Evolutionary conservation across 2,113 vertebrate genomes (phyloP), one percentile per base, ranked within the genome.

Genomic region (Corythornis vintsioides): DNA sequence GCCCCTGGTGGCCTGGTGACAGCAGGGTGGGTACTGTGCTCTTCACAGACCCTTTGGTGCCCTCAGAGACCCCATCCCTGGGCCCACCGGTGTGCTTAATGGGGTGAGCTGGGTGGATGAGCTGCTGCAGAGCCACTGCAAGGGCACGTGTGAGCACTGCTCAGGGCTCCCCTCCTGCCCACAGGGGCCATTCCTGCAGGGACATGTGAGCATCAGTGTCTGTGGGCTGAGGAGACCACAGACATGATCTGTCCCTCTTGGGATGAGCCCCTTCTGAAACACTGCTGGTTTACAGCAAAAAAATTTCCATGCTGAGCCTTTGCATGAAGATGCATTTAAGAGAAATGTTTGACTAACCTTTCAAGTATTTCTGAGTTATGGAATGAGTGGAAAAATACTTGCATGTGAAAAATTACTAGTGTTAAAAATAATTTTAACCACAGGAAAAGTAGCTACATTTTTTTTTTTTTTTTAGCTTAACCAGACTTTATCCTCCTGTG

Each of bases 131-230:
- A 52, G 72, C 59, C 53, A 65, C 79, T 38, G 38, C 38, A 38
- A 38, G 38, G 38, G 38, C 38, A 38, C 38, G 38, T 38, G 38
- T 38, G 38, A 38, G 38, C 38, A 38, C 38, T 38, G 38, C 38
- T 38, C 40, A 33, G 79, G 52, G 20, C 73, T 9, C 50, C 11
- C 38, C 69, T 7, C n/a, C 81, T 47, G 43, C 38, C 21, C 72
- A 60, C 73, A 47, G 72, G 45, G 47, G 20, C 29, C 28, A 4
- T 11, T 38, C 40, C 28, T 8, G 18, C 5, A 29, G 1, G 6
- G 28, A 10, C 10, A 5, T 2, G 1, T 18, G 56, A 1, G 2
- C 64, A 6, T 13, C 40, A 2, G 28, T 18, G 33, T 15, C 8
- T 11, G 22, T 57, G n/a, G 52, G 47, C 40, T 15, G 45, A 60